Evolutionary conservation across 2,888 invertebrate genomes (phyloP).

Genomic region (Andrena praecox): DNA sequence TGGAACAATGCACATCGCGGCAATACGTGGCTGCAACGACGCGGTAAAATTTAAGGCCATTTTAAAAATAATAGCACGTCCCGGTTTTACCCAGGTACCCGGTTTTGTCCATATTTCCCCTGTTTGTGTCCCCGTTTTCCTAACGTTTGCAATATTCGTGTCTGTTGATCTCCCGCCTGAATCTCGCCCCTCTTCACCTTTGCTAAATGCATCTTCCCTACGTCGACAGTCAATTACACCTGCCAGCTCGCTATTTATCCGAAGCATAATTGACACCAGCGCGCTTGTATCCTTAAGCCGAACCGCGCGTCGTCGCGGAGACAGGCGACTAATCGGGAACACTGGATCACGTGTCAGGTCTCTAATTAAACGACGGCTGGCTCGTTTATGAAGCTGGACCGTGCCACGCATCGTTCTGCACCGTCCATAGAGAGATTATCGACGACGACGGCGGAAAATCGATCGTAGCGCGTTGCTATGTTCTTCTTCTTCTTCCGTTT

Average conservation of each 20-base stretch:
- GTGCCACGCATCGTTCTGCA: constrained; percentile 57
- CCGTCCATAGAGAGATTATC: constrained; percentile 58
- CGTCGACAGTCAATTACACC: constrained; percentile 5
- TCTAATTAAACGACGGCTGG: constrained; percentile 67
- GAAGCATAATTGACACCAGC: neutral
- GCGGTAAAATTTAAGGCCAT: too few species aligned
- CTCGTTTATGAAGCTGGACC: constrained; percentile 61
- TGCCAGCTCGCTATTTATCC: constrained; percentile 7
- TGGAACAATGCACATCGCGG: too few species aligned
- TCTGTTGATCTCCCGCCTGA: neutral
- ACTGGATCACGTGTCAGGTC: constrained; percentile 50
- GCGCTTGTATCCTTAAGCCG: neutral
- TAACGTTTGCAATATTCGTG: too few species aligned
- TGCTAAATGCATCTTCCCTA: neutral
- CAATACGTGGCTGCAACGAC: too few species aligned
- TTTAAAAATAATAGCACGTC: too few species aligned
- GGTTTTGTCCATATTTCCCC: too few species aligned
- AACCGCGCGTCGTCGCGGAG: constrained; percentile 5
- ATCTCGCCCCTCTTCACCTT: neutral
- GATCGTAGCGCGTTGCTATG: constrained; percentile 42
- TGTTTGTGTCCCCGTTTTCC: too few species aligned
- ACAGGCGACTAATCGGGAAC: constrained; percentile 51
- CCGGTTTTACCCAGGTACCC: too few species aligned
- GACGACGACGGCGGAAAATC: constrained; percentile 58
- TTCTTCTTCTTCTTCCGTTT: neutral